A percentile compares a stretch with the other conserved stretches of the same genome.
Evolutionary conservation across 2,797 vertebrate genomes (phyloP).

Genomic region (Acipenser oxyrinchus): DNA sequence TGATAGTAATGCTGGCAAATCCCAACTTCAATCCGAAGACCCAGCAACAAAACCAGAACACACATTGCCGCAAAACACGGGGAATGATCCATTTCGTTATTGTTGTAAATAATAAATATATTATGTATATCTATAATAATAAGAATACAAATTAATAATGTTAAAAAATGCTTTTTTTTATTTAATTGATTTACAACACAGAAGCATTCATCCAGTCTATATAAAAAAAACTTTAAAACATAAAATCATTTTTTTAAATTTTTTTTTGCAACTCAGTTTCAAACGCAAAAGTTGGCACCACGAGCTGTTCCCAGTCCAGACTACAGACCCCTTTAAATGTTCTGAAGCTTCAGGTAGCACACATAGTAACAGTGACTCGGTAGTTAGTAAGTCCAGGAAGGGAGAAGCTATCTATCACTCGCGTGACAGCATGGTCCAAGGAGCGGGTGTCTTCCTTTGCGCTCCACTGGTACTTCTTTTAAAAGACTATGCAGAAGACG

Average conservation of each 20-base stretch:
- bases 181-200: too few relatives aligned
- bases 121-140: too few relatives aligned
- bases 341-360: slow-evolving; percentile 15
- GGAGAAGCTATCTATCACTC: not conserved
- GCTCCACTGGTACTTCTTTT: too few relatives aligned
- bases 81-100: slow-evolving; percentile 62
- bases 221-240: too few relatives aligned
- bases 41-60: slow-evolving; percentile 71
- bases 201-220: too few relatives aligned
- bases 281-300: slow-evolving; percentile 4
- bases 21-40: slow-evolving; percentile 61
- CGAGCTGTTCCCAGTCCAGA: slow-evolving; percentile 13
- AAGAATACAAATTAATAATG: too few relatives aligned
- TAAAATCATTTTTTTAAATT: too few relatives aligned
- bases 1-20: slow-evolving; percentile 84
- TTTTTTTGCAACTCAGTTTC: too few relatives aligned
- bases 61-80: slow-evolving; percentile 67
- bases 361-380: slow-evolving; percentile 19
- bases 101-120: too few relatives aligned
- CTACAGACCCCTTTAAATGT: slow-evolving; percentile 10
- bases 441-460: not conserved
- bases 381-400: slow-evolving; percentile 5
- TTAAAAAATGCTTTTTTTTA: too few relatives aligned
- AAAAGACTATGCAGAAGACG: too few relatives aligned
- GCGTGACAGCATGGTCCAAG: slow-evolving; percentile 2